These are phyloP conservation scores for Cephalotes varians DNA, from an alignment of 2,888 invertebrate genomes.

Conservation along the genomic window DNA sequence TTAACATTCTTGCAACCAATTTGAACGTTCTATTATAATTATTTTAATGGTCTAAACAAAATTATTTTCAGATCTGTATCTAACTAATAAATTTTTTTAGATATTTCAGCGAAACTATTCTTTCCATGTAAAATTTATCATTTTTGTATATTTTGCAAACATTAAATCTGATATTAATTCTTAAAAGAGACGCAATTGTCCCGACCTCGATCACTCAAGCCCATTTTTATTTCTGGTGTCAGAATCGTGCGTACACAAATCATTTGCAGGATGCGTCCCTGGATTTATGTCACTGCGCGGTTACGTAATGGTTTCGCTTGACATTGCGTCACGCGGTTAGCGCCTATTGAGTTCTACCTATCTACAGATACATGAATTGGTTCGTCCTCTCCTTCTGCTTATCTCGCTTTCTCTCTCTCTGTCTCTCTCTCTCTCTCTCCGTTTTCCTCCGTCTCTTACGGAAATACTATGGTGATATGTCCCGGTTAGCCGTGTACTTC, in stretches of 20 bases:
- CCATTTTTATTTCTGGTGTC: background rate
- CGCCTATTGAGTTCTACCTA: slow-evolving; percentile 30
- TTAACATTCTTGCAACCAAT: no score
- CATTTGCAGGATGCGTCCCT: slow-evolving; percentile 30
- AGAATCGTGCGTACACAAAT: slow-evolving; percentile 26
- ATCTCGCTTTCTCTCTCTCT: background rate
- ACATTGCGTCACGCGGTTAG: slow-evolving; percentile 34
- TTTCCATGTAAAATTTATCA: background rate
- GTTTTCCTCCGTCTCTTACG: slow-evolving; percentile 7
- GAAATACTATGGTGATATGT: slow-evolving; percentile 43
- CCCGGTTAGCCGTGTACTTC: slow-evolving; percentile 39
- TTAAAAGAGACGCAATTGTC: background rate
- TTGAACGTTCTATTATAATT: no score
- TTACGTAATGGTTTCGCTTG: slow-evolving; percentile 39
- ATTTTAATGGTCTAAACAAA: no score
- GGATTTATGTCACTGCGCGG: slow-evolving; percentile 38
- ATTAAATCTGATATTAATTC: slow-evolving; percentile 2
- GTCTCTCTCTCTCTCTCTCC: background rate
- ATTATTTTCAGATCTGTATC: no score
- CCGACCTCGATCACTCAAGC: background rate
- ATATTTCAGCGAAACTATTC: no score
- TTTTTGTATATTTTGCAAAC: background rate
- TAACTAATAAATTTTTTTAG: no score
- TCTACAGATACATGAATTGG: slow-evolving; percentile 22
- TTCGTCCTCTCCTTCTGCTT: slow-evolving; percentile 16